Evolutionary conservation across 1,140 invertebrate genomes (phyloP).

Genomic region (Pseudomyrmex pallidus): DNA sequence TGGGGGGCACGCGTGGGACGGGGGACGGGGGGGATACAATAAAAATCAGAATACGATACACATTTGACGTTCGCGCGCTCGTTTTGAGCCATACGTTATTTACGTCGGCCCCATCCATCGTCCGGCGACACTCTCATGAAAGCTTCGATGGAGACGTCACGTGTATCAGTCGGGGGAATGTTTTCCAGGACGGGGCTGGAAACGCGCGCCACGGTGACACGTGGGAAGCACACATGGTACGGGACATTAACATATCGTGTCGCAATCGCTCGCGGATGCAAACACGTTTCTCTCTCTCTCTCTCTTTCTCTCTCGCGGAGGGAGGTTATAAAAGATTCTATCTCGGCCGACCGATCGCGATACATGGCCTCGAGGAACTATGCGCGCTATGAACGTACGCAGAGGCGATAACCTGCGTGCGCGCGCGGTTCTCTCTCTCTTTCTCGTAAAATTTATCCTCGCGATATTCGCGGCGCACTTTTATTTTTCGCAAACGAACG

Average conservation of each 20-base stretch:
- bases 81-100: conserved; percentile 10
- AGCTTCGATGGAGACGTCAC: conserved; percentile 56
- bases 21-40: conserved; percentile 13
- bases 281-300: conserved; percentile 66
- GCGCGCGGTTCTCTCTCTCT: background rate
- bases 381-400: conserved; percentile 24
- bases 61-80: conserved; percentile 34
- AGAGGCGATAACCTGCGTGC: background rate
- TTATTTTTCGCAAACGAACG: conserved; percentile 8
- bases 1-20: background rate
- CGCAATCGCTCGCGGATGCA: conserved; percentile 72
- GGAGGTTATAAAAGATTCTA: conserved; percentile 69
- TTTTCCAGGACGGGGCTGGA: conserved; percentile 63
- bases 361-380: conserved; percentile 59
- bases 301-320: conserved; percentile 1
- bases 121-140: conserved; percentile 46
- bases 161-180: conserved; percentile 48
- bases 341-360: conserved; percentile 65
- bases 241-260: conserved; percentile 70
- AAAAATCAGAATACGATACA: conserved; percentile 44
- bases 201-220: conserved; percentile 66
- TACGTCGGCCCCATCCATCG: conserved; percentile 42
- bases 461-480: conserved; percentile 30
- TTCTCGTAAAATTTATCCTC: conserved; percentile 52
- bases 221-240: conserved; percentile 68